Base-by-base conservation (phyloP, 92 coral and sea anemone species). In the Zoanthus solanderi region DNA sequence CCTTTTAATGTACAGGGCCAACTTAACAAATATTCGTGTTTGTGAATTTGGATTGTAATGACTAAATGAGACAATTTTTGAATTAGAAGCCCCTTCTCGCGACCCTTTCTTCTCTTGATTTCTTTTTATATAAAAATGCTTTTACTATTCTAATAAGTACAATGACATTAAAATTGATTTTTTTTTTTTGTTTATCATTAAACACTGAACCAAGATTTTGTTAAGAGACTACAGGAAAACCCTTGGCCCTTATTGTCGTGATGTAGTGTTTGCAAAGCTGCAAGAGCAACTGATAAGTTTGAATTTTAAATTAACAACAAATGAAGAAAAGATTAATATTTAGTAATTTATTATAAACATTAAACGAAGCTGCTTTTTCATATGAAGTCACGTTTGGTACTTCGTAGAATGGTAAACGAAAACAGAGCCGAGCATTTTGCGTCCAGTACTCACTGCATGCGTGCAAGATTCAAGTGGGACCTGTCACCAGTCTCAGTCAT, bases 181-280 rank as follows among this genome's bases (percentile, higher is more conserved):
- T 50, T 50, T 7, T 50, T 0, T 50, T 50, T 7, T 23, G 23
- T 23, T 11, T 50, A 50, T 50, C 6, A 50, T 7, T 50, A 7
- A 50, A 50, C 1, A 12, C 75, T 13, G 45, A 30, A 69, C 46
- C 16, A 69, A 34, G 16, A 4, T 3, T 77, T 17, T 77, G 11
- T 54, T 53, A 3, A 23, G 67, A 28, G 29, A 16, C 13, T 9
- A 54, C 6, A 13, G 67, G 65, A 31, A 10, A 2, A 14, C 4
- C 42, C 42, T 37, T 30, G 54, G 54, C 17, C 1, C 28, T 54
- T 14, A 30, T 29, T 37, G 31, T 52, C 67, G 47, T 54, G 82
- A 77, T 13, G 23, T 14, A 53, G 46, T 76, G 37, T 76, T 76
- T 50, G 63, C 65, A 30, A 76, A 50, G 80, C 81, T 50, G 61